Conservation (phyloP, 2,797 vertebrate species). For the Xenops minutus region DNA sequence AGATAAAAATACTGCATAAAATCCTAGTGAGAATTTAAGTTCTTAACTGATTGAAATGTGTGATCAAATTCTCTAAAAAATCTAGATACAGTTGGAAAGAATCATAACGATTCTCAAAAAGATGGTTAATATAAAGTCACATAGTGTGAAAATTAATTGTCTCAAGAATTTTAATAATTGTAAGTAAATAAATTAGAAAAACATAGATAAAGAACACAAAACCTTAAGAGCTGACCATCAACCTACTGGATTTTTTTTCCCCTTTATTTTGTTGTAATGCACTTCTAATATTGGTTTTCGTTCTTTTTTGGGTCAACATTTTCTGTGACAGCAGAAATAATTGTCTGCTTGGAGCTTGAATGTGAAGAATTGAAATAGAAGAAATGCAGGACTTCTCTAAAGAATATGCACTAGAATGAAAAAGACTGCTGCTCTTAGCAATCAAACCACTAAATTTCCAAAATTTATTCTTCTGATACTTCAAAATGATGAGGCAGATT, state of each 20-base stretch:
- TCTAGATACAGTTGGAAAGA: slow-evolving; percentile 6
- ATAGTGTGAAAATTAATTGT: background rate
- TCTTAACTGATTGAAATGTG: slow-evolving; percentile 22
- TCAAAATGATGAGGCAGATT: background rate
- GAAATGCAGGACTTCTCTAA: background rate
- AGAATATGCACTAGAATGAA: background rate
- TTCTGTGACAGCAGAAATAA: background rate
- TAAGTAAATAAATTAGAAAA: background rate
- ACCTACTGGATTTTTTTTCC: background rate
- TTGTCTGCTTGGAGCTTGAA: background rate
- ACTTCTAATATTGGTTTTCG: background rate
- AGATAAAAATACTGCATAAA: slow-evolving; percentile 31
- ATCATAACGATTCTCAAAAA: background rate
- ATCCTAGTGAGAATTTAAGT: slow-evolving; percentile 24
- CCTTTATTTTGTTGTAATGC: background rate
- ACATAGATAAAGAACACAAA: background rate
- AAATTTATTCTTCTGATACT: background rate
- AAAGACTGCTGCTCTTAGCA: background rate
- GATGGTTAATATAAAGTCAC: background rate
- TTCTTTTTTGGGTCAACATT: background rate
- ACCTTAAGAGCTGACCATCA: background rate
- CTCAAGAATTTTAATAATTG: background rate
- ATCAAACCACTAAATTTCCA: background rate
- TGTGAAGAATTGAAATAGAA: background rate
- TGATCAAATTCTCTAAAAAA: slow-evolving; percentile 6